Evolutionary conservation across 2,113 vertebrate genomes (phyloP).

Genomic region (Ammodytes marinus): DNA sequence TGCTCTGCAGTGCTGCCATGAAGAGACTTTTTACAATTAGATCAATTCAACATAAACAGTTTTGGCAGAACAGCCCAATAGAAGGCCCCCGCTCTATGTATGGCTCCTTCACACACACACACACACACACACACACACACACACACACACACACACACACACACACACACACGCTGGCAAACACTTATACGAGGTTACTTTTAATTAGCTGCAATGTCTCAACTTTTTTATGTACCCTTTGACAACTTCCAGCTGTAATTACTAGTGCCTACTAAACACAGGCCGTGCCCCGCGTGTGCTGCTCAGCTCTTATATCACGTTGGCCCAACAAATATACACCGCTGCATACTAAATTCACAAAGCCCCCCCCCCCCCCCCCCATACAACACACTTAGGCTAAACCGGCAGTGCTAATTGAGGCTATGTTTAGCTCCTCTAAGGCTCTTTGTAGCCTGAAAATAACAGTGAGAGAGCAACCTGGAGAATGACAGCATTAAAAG

Average conservation of each 20-base stretch:
- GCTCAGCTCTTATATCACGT: slow-evolving; percentile 34
- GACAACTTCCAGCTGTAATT: slow-evolving; percentile 57
- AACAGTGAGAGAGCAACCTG: background rate
- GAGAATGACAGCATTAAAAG: background rate
- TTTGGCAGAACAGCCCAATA: slow-evolving; percentile 36
- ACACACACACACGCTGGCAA: too few relatives aligned
- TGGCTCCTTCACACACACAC: slow-evolving; percentile 24
- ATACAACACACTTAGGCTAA: background rate
- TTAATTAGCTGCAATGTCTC: slow-evolving; percentile 57
- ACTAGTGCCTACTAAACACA: slow-evolving; percentile 27
- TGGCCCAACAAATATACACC: slow-evolving; percentile 15
- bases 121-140: too few relatives aligned
- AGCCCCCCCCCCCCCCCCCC: background rate
- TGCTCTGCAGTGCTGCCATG: slow-evolving; percentile 35
- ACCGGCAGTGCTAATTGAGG: background rate
- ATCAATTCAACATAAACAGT: slow-evolving; percentile 66
- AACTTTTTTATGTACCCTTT: slow-evolving; percentile 40
- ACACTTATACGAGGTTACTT: slow-evolving; percentile 35
- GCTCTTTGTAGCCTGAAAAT: slow-evolving; percentile 5
- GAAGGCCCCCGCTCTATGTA: slow-evolving; percentile 48
- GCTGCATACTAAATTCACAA: slow-evolving; percentile 35
- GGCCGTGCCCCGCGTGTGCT: slow-evolving; percentile 10
- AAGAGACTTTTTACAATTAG: slow-evolving; percentile 77
- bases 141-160: too few relatives aligned
- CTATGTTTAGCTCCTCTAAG: background rate